These are phyloP conservation scores for Frankliniella fusca DNA, from an alignment of 2,888 invertebrate genomes.

Conservation along the genomic window DNA sequence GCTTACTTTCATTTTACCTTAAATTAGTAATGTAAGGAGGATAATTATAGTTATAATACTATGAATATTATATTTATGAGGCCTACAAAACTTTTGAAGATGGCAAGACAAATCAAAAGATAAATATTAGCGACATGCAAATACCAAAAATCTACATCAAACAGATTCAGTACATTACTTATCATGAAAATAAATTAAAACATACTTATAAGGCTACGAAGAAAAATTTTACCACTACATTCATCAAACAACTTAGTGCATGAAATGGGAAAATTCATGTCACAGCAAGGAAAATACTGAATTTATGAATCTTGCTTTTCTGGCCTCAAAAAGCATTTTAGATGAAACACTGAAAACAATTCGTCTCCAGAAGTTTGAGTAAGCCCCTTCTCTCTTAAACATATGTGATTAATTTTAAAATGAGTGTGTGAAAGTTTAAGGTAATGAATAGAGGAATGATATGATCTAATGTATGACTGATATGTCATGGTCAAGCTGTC, in stretches of 20 bases:
- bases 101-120: neutral
- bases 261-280: neutral
- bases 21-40: neutral
- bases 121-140: neutral
- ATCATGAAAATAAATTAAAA: neutral
- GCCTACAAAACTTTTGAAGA: neutral
- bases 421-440: constrained; percentile 1
- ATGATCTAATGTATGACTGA: neutral
- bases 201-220: constrained; percentile 25
- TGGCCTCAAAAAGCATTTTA: too few species aligned
- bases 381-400: neutral
- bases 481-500: constrained; percentile 1
- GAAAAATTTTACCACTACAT: neutral
- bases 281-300: neutral
- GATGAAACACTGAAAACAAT: neutral
- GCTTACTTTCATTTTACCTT: neutral
- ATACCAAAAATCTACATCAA: neutral
- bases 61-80: neutral
- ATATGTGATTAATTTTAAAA: neutral
- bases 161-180: neutral
- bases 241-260: constrained; percentile 11
- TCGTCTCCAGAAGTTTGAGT: neutral
- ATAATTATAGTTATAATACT: neutral
- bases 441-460: neutral
- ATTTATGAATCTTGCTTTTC: neutral